phyloP scores from a whole-genome alignment of 2,797 vertebrate genomes.

The Danio kyathit region DNA sequence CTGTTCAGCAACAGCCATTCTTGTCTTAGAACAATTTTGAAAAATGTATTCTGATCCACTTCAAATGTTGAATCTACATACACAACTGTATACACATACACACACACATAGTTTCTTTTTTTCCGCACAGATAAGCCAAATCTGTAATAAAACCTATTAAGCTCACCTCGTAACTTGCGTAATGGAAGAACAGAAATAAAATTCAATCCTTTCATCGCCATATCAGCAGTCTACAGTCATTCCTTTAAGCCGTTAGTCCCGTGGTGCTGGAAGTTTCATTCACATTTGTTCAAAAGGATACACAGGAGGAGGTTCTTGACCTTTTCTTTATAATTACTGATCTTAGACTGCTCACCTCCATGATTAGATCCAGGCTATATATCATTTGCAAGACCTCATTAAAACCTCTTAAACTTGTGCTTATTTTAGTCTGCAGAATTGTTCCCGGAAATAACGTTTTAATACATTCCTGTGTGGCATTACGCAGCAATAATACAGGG shows the following conservation, averaged over 20 bases:
- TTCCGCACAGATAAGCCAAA: not conserved
- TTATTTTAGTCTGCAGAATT: conserved; percentile 3
- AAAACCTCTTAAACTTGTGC: conserved; percentile 45
- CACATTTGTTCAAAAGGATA: conserved; percentile 39
- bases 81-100: no score
- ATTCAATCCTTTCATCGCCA: not conserved
- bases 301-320: conserved; percentile 45
- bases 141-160: not conserved
- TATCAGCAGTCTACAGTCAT: conserved; percentile 12
- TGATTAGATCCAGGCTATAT: conserved; percentile 39
- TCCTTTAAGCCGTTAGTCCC: not conserved
- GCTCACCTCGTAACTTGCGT: not conserved
- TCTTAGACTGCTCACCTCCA: conserved; percentile 43
- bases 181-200: not conserved
- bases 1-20: no score
- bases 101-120: not conserved
- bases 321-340: conserved; percentile 54
- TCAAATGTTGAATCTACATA: no score
- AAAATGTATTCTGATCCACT: no score
- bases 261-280: conserved; percentile 6
- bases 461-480: not conserved
- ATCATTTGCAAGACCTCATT: conserved; percentile 45
- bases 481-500: conserved; percentile 10
- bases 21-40: no score
- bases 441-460: conserved; percentile 19